These are phyloP conservation scores for Chloroceryle inda DNA, from an alignment of 2,797 vertebrate genomes.

Conservation along the genomic window DNA sequence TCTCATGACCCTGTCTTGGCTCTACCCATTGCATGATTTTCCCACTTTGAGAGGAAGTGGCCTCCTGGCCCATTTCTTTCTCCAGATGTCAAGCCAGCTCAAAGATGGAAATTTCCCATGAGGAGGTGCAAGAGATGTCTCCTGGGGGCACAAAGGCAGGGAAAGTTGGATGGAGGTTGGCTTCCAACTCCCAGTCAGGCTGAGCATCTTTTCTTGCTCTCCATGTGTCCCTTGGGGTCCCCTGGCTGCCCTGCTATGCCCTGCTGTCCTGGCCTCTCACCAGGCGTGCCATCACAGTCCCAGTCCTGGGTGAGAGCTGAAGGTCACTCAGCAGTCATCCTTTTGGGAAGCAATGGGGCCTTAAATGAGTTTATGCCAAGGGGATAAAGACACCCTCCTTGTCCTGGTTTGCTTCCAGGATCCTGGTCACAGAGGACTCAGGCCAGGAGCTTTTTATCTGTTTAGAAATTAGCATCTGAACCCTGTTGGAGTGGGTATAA, in stretches of 20 bases:
- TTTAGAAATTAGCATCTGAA: not conserved
- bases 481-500: fast-evolving
- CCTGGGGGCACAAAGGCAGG: not conserved
- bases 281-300: fast-evolving
- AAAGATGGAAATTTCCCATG: not conserved
- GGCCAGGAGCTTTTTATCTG: not conserved
- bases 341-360: not conserved
- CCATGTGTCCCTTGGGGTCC: fast-evolving
- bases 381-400: not conserved
- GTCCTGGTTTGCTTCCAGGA: not conserved
- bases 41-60: not conserved
- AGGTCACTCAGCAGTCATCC: not conserved
- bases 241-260: too few relatives aligned
- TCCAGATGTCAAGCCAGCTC: not conserved
- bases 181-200: not conserved
- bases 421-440: not conserved
- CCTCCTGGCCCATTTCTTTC: not conserved
- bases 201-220: not conserved
- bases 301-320: fast-evolving
- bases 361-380: not conserved
- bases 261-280: not conserved
- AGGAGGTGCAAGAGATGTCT: not conserved
- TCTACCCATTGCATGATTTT: not conserved
- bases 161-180: not conserved
- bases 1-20: not conserved